These are phyloP conservation scores for Hymenopus coronatus DNA, from an alignment of 2,888 invertebrate species.

Conservation along the genomic window DNA sequence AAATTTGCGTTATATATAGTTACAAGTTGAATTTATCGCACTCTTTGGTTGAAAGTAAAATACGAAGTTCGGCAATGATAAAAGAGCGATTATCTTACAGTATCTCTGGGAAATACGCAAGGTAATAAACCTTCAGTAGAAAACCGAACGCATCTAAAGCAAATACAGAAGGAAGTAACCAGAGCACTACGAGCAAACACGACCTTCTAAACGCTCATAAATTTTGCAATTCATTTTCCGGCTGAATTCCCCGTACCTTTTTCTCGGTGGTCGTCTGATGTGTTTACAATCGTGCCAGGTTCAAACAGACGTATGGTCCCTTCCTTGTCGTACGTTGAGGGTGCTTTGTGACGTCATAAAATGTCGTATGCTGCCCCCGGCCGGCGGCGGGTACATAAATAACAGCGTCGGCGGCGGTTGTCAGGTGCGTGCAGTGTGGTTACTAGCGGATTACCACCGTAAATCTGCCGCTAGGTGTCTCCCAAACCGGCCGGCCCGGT, in stretches of 20 bases:
- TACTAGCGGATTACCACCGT: slow-evolving; percentile 4
- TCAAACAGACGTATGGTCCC: neutral
- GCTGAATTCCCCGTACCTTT: neutral
- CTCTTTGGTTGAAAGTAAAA: too few species aligned
- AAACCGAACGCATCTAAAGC: neutral
- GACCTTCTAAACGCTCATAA: neutral
- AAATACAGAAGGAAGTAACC: neutral
- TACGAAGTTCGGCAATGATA: too few species aligned
- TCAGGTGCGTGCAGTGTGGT: slow-evolving; percentile 1
- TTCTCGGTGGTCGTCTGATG: neutral
- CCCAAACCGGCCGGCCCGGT: neutral
- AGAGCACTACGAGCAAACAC: neutral
- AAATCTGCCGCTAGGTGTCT: neutral
- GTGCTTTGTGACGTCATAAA: neutral
- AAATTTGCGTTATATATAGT: too few species aligned
- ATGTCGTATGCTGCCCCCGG: neutral
- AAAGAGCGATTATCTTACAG: too few species aligned
- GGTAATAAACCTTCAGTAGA: neutral
- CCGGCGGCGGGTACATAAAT: neutral
- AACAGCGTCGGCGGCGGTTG: neutral
- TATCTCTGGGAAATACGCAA: too few species aligned
- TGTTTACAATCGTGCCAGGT: neutral
- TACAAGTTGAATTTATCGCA: too few species aligned
- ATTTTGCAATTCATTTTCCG: neutral
- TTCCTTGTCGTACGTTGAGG: neutral